Evolutionary conservation across 2,797 vertebrate genomes (phyloP), one percentile per base, ranked within the genome.

Genomic region (Paratrypauchen microcephalus): DNA sequence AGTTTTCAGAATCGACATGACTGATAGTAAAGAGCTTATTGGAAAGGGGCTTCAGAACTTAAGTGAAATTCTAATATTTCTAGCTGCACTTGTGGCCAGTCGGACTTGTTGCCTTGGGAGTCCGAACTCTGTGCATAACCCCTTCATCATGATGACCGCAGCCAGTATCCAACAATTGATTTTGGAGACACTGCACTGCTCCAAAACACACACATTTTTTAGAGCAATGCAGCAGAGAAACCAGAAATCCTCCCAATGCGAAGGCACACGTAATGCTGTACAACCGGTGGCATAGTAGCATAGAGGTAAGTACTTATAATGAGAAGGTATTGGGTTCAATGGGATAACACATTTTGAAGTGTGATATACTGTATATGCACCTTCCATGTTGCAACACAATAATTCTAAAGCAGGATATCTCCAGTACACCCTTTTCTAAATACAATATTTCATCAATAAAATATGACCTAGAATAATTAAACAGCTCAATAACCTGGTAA

Each of bases 1-100:
- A 50, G 63, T 65, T 65, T 65, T 65, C 47, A 2, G 63, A 50
- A 65, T 52, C 26, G 63, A 50, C 63, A 36, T 65, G 45, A 65
- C 47, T 50, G 63, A 65, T 65, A 11, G 45, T n/a, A 52, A 28
- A 47, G 26, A 50, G 63, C 47, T 65, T 65, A 65, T 65, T 65
- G 63, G 63, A 65, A 65, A 65, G 26, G 47, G 63, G 63, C 47
- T 50, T 50, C 45, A 65, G 45, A 65, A 52, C 24, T 50, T 50
- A 65, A 65, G 63, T 65, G 47, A 65, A 65, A 65, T 50, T 65
- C 63, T 50, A 65, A 65, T 65, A 65, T 50, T 50, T 50, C 47
- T 30, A 9, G 9, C 18, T 65, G 24, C 63, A 65, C 63, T 65
- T 65, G 24, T 65, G 63, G 19, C 63, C 50, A 26, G 45, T 30